A percentile compares a stretch with the other conserved stretches of the same genome.
Conservation (phyloP, 2,797 vertebrate genomes). For the Aeoliscus strigatus region DNA sequence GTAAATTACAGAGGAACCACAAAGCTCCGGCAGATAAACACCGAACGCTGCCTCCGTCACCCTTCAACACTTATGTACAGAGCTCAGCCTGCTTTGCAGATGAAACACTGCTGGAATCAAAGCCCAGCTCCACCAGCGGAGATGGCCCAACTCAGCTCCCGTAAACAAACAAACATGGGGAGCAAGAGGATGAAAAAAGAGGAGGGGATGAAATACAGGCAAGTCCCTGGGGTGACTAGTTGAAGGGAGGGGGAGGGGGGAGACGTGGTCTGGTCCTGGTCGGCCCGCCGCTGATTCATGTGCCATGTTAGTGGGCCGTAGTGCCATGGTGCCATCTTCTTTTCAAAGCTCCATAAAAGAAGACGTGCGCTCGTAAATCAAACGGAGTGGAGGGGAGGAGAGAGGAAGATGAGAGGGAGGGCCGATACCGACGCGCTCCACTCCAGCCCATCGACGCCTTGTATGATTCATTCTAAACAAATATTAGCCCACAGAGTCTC, state of each 20-base stretch:
- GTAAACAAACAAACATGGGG: constrained; percentile 44
- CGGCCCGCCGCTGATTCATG: constrained; percentile 63
- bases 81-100: constrained; percentile 44
- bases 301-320: constrained; percentile 60
- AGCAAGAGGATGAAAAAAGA: constrained; percentile 15
- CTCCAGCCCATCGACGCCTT: constrained; percentile 61
- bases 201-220: constrained; percentile 44
- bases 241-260: constrained; percentile 14
- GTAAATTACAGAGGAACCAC: constrained; percentile 1
- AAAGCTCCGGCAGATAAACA: constrained; percentile 32
- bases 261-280: constrained; percentile 3
- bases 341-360: constrained; percentile 73
- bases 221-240: constrained; percentile 38
- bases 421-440: constrained; percentile 38
- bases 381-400: constrained; percentile 44
- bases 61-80: constrained; percentile 39
- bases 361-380: constrained; percentile 64
- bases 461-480: constrained; percentile 72
- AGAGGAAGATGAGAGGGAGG: constrained; percentile 40
- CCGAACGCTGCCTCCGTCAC: constrained; percentile 40
- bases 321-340: constrained; percentile 64
- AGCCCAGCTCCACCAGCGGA: constrained; percentile 26
- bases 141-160: constrained; percentile 28
- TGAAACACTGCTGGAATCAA: constrained; percentile 56
- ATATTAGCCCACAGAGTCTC: constrained; percentile 71